These are phyloP conservation scores for Archegozetes longisetosus DNA, from an alignment of 1,140 invertebrate species.

Conservation along the genomic window DNA sequence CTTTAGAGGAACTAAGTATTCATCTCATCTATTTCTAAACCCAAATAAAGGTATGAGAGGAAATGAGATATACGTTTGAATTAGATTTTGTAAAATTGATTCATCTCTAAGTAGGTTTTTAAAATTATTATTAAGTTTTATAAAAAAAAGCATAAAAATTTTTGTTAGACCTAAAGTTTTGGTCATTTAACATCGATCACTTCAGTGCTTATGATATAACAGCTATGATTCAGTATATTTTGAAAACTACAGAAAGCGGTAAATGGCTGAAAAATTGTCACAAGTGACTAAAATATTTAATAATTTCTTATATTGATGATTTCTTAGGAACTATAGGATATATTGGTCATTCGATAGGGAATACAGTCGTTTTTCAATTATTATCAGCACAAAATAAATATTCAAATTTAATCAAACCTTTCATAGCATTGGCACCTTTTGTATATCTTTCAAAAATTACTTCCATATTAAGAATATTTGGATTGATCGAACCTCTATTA, in stretches of 20 bases:
- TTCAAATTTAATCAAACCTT: conserved; percentile 36
- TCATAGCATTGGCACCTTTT: conserved; percentile 53
- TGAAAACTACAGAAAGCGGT: background rate
- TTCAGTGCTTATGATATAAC: conserved; percentile 32
- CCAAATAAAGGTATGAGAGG: conserved; percentile 32
- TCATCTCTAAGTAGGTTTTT: background rate
- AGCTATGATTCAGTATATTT: conserved; percentile 35
- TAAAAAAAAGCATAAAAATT: background rate
- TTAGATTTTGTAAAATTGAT: background rate
- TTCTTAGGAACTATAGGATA: background rate
- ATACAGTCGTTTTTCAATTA: conserved; percentile 45
- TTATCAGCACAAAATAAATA: conserved; percentile 44
- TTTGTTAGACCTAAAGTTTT: conserved; percentile 6
- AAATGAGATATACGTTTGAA: background rate
- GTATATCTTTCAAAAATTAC: conserved; percentile 30
- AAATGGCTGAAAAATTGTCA: background rate
- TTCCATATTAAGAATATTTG: background rate
- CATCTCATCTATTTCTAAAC: conserved; percentile 17
- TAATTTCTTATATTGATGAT: background rate
- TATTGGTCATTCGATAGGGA: conserved; percentile 31
- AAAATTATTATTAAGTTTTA: background rate
- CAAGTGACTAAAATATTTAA: background rate
- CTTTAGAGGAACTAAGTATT: conserved; percentile 32
- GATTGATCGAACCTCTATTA: background rate
- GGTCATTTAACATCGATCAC: conserved; percentile 27